Evolutionary conservation across 30 jellyfish, hydroid and myxozoan genomes (phyloP), one percentile per base, ranked within the genome.

Genomic region (Haliclystus octoradiatus): DNA sequence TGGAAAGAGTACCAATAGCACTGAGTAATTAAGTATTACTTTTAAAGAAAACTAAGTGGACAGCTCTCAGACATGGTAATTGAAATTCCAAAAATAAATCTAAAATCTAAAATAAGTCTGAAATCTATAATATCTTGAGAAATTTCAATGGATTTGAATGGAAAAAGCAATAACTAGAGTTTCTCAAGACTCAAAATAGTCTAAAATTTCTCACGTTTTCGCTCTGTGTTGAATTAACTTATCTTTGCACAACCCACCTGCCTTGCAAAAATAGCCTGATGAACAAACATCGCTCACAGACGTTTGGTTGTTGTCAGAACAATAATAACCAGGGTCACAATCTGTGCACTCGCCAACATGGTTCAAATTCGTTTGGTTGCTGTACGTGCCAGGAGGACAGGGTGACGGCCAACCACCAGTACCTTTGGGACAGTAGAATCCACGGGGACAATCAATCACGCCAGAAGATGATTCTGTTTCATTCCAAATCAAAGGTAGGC

Each of bases 361-460:
- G 12, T 47, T 53, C 14, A 82, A 75, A 23, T 88, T 65, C 9
- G 99, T 82, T 70, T 73, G 73, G 64, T 82, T 91, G 73, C 96
- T 83, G 84, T 73, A 91, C 15, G 99, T 82, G 2, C 99, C 99
- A 1, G 94, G 76, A 2, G 99, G 99, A 76, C 99, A 91, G 31
- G 76, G 78, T 40, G 26, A 72, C 74, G 79, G 57, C 68, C 69
- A 72, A 22, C 93, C 62, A 12, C 91, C 94, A 15, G 95, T 91
- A 19, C 94, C 94, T 26, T 65, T 60, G 27, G 99, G 95, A 40
- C 99, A 91, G 68, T 82, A 91, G 57, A 57, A 73, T 34, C 99
- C 99, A 0, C 80, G 69, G 14, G 99, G 95, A 61, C 99, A 91
- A 28, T 28, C 47, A 47, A 63, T 71, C 57, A 79, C 81, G 15